phyloP scores from a whole-genome alignment of 2,113 vertebrate genomes.

The Tauraco erythrolophus region DNA sequence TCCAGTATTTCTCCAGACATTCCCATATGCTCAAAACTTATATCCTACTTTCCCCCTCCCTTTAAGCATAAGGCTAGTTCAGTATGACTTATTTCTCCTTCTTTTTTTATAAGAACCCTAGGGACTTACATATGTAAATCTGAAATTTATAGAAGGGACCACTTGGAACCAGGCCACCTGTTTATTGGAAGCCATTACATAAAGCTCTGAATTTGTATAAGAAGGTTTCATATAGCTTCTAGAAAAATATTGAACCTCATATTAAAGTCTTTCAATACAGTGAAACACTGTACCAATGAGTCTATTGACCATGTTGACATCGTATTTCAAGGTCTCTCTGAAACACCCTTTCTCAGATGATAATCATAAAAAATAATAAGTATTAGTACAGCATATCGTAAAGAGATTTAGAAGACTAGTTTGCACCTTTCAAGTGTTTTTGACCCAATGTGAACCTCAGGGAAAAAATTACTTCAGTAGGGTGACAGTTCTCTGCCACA shows the following conservation, averaged over 20 bases:
- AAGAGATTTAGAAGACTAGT: not conserved
- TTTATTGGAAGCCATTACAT: not conserved
- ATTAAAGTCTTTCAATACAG: not conserved
- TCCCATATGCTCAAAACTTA: not conserved
- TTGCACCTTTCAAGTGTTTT: not conserved
- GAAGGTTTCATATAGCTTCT: not conserved
- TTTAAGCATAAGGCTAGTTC: not conserved
- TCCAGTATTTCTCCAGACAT: not conserved
- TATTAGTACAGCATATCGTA: not conserved
- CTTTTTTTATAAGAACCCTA: not conserved
- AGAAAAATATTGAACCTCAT: not conserved
- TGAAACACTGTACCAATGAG: not conserved
- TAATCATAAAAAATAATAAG: not conserved
- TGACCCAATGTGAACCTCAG: not conserved
- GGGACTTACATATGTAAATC: not conserved
- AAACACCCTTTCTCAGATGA: not conserved
- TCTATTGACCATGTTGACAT: not conserved
- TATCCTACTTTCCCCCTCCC: rapidly evolving
- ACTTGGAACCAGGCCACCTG: not conserved
- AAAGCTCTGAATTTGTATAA: not conserved
- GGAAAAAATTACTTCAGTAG: not conserved
- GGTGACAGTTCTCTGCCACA: not conserved
- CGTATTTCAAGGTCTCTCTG: not conserved
- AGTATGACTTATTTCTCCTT: not conserved
- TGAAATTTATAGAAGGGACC: not conserved